phyloP scores from a whole-genome alignment of 2,888 invertebrate species.

The Hemaris fuciformis region DNA sequence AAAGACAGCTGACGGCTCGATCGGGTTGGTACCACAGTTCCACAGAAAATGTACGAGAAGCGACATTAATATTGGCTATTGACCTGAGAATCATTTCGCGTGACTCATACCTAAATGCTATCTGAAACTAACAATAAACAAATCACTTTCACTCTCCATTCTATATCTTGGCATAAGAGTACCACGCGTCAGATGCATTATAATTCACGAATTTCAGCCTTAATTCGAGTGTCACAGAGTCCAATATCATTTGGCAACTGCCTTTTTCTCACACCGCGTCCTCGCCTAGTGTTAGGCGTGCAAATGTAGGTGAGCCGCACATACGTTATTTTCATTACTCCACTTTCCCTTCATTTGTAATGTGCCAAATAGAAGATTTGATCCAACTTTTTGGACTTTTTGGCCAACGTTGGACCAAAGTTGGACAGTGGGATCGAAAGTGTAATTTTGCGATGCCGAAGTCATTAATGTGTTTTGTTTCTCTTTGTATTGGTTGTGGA shows the following conservation, averaged over 20 bases:
- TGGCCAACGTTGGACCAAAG: background rate
- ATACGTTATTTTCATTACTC: constrained; percentile 9
- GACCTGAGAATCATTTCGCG: background rate
- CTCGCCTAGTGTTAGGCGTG: background rate
- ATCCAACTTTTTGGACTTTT: background rate
- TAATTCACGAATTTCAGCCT: background rate
- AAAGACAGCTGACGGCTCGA: too few species aligned
- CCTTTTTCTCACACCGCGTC: background rate
- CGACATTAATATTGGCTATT: background rate
- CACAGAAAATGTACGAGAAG: too few species aligned
- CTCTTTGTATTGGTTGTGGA: too few species aligned
- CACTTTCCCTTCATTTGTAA: constrained; percentile 10
- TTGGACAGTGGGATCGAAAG: too few species aligned
- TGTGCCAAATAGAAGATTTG: background rate
- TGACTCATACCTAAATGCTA: background rate
- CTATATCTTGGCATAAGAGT: background rate
- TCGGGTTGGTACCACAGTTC: too few species aligned
- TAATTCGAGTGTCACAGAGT: background rate
- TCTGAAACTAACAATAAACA: background rate
- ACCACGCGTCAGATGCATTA: background rate
- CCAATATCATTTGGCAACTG: background rate
- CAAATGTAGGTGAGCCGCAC: constrained; percentile 6
- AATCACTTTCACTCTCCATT: background rate
- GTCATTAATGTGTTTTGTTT: too few species aligned
- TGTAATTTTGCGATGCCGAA: too few species aligned